These are phyloP conservation scores for Peromyscus aztecus DNA, from an alignment of 2,797 vertebrate genomes.

Conservation along the genomic window DNA sequence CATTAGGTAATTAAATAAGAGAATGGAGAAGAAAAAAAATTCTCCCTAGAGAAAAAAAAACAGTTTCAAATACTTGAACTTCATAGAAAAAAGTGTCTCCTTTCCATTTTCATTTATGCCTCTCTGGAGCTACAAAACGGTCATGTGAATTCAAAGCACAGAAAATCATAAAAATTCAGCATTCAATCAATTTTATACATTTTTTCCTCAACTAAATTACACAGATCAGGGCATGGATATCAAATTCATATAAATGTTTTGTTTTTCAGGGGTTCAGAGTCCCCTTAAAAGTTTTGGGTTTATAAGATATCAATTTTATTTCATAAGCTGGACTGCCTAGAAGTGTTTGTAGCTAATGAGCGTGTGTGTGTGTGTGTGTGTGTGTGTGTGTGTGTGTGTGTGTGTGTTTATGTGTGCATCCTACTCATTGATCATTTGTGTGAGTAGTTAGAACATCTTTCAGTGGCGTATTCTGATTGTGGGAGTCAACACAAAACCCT, in stretches of 20 bases:
- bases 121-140: not conserved
- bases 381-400: not conserved
- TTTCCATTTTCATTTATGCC: not conserved
- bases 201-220: not conserved
- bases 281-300: not conserved
- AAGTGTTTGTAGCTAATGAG: not conserved
- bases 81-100: not conserved
- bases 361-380: no score
- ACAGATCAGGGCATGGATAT: not conserved
- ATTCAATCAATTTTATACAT: not conserved
- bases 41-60: constrained; percentile 27
- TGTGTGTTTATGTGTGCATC: not conserved
- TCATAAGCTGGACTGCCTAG: not conserved
- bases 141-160: constrained; percentile 6
- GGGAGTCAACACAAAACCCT: not conserved
- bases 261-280: constrained; percentile 10
- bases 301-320: not conserved
- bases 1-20: constrained; percentile 59
- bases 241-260: constrained; percentile 31
- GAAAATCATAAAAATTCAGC: constrained; percentile 1
- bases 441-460: not conserved
- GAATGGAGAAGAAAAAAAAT: constrained; percentile 19
- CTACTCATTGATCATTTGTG: not conserved
- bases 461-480: not conserved
- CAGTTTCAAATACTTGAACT: constrained; percentile 59